These are phyloP conservation scores for Nemurella pictetii DNA, from an alignment of 2,888 invertebrate species.

Conservation along the genomic window DNA sequence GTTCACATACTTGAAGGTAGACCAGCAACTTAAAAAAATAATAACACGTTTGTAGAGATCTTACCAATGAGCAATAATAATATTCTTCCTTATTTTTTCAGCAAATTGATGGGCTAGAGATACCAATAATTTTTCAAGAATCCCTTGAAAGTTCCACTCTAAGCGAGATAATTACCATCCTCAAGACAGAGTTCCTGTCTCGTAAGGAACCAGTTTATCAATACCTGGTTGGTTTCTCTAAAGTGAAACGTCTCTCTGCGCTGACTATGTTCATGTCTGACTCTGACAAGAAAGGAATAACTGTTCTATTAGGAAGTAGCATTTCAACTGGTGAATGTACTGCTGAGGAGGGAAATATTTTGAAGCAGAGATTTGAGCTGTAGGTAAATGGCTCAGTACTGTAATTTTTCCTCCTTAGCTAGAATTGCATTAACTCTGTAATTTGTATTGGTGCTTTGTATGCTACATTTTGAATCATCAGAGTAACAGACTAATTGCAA, in stretches of 20 bases:
- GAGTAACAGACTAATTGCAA: too few relatives aligned
- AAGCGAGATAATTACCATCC: conserved; percentile 60
- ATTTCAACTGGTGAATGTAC: conserved; percentile 30
- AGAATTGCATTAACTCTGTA: too few relatives aligned
- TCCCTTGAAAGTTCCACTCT: conserved; percentile 67
- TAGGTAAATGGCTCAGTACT: conserved; percentile 1
- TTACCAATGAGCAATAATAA: neutral
- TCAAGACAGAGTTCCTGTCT: conserved; percentile 56
- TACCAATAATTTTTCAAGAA: conserved; percentile 67
- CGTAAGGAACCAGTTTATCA: conserved; percentile 53
- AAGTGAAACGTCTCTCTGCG: conserved; percentile 66
- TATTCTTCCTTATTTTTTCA: conserved; percentile 48
- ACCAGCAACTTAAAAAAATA: too few relatives aligned
- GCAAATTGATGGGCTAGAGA: conserved; percentile 61
- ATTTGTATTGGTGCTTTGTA: too few relatives aligned
- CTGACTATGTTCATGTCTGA: conserved; percentile 65
- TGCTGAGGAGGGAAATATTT: conserved; percentile 19
- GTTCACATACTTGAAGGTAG: conserved; percentile 65
- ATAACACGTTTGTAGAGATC: neutral
- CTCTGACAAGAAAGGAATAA: conserved; percentile 56
- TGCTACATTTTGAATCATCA: too few relatives aligned
- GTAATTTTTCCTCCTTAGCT: too few relatives aligned
- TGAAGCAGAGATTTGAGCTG: conserved; percentile 36
- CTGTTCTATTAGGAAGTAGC: conserved; percentile 30
- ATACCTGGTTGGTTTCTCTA: conserved; percentile 59